Evolutionary conservation across 2,888 invertebrate genomes (phyloP), one percentile per base, ranked within the genome.

Genomic region (Eristalinus sepulchralis): DNA sequence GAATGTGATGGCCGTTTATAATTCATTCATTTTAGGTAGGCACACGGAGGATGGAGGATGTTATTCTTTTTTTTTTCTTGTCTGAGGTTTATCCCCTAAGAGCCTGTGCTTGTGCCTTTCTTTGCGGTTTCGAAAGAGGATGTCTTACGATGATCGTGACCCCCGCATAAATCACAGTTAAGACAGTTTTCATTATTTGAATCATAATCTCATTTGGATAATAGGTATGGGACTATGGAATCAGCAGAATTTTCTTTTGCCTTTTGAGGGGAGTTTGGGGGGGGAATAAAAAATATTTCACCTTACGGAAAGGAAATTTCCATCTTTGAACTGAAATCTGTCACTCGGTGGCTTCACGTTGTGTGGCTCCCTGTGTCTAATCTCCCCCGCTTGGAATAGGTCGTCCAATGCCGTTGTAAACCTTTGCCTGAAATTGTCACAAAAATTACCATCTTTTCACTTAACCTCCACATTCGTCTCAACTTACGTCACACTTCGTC

Each of bases 401-500:
- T n/a, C n/a, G 27, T 27, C 5, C 27, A 27, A 5, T 27, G 27
- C 2, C 27, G 27, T 27, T 27, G 2, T 27, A 27, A 3, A 3
- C 27, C 5, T 27, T 27, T 3, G 27, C 27, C 27, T 27, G 27
- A 27, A 27, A 5, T n/a, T n/a, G 27, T n/a, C 0, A 6, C 17
- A 34, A 5, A n/a, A n/a, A 47, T 47, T 3, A 17, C n/a, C n/a
- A 17, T 1, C 1, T 39, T n/a, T n/a, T 8, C 17, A 39, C 6
- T 39, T n/a, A 5, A 39, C 13, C 6, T 6, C 6, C n/a, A 5
- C 4, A 1, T 17, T n/a, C 8, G 47, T 0, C 17, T 1, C 17
- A n/a, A 27, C 27, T 27, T 27, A 27, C 13, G 2, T 73, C 31
- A 79, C 9, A 80, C 34, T 39, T 84, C 75, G 1, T 81, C 84